These are phyloP conservation scores for Lepidocolaptes lacrymiger DNA, from an alignment of 2,797 vertebrate genomes.

Conservation along the genomic window DNA sequence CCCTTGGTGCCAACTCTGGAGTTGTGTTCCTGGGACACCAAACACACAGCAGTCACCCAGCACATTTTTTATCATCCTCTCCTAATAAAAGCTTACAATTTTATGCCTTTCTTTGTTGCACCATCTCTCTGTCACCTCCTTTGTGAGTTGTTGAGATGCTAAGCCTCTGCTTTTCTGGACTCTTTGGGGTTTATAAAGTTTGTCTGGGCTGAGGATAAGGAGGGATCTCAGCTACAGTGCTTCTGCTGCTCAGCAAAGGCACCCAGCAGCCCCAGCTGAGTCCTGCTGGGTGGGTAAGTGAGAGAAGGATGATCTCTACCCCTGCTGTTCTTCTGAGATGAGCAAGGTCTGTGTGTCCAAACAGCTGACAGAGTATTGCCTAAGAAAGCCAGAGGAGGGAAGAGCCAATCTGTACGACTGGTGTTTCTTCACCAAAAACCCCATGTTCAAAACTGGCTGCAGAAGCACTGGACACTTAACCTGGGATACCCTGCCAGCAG, in stretches of 20 bases:
- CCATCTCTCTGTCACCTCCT: background rate
- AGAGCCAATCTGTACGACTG: background rate
- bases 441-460: background rate
- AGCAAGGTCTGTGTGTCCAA: background rate
- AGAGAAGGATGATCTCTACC: background rate
- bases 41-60: background rate
- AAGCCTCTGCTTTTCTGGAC: background rate
- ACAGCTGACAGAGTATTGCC: background rate
- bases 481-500: background rate
- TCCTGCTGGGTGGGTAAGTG: background rate
- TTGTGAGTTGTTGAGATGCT: background rate
- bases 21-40: conserved; percentile 16
- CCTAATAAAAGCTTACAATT: conserved; percentile 17
- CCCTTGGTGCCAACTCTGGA: background rate
- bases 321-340: background rate
- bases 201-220: background rate
- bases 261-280: background rate
- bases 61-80: accelerated
- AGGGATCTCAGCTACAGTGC: background rate
- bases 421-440: background rate
- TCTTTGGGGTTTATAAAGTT: background rate
- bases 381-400: background rate
- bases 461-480: background rate
- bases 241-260: background rate
- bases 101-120: background rate